A percentile compares a stretch with the other conserved stretches of the same genome.
These are phyloP conservation scores for Mantis religiosa DNA, from an alignment of 2,888 invertebrate species.

Conservation along the genomic window DNA sequence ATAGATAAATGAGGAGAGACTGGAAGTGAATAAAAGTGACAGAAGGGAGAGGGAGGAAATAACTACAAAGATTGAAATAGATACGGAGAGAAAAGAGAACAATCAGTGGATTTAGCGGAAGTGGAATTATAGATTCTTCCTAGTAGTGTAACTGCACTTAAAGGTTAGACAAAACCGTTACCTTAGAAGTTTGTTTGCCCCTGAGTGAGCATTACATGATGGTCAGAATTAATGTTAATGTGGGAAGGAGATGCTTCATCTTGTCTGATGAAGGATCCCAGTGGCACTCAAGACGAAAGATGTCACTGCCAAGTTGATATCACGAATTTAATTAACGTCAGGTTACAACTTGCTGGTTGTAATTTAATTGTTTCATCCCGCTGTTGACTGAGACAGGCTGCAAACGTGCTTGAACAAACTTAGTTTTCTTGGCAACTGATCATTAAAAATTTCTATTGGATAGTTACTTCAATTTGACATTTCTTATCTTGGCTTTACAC, in stretches of 20 bases:
- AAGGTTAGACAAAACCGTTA: too few relatives aligned
- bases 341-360: not conserved
- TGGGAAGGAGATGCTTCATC: not conserved
- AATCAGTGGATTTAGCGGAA: not conserved
- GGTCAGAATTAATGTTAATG: too few relatives aligned
- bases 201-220: too few relatives aligned
- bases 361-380: not conserved
- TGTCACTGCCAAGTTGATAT: not conserved
- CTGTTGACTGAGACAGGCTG: not conserved
- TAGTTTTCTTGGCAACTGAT: not conserved
- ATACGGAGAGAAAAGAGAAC: not conserved
- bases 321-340: not conserved
- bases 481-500: too few relatives aligned
- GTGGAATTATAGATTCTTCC: too few relatives aligned
- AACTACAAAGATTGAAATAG: not conserved
- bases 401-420: not conserved
- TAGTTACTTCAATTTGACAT: too few relatives aligned
- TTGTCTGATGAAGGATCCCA: too few relatives aligned
- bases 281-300: not conserved
- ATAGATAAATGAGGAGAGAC: not conserved
- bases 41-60: not conserved
- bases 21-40: not conserved
- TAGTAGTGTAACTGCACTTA: too few relatives aligned
- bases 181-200: too few relatives aligned
- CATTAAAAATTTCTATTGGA: not conserved